Percentiles rank a stretch among this genome's conserved stretches.
phyloP scores from a whole-genome alignment of 2,888 invertebrate genomes.

The Drosophila kanekoi region DNA sequence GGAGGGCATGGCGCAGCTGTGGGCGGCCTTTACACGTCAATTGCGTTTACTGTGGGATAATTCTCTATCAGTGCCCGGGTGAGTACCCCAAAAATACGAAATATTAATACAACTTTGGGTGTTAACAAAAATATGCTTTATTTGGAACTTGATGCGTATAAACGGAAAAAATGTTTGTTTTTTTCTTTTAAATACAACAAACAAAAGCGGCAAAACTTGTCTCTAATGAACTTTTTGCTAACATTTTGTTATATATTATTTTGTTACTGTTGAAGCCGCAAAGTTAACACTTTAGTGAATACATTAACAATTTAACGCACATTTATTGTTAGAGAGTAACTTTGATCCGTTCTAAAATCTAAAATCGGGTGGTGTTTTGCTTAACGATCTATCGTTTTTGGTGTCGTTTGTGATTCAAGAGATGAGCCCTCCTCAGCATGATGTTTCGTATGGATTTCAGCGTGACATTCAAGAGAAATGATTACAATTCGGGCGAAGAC shows the following conservation, averaged over 20 bases:
- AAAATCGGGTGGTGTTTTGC: slow-evolving; percentile 49
- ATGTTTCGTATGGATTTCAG: slow-evolving; percentile 8
- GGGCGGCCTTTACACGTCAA: slow-evolving; percentile 97
- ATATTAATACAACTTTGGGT: background rate
- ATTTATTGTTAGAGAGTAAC: slow-evolving; percentile 60
- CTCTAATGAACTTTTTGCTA: slow-evolving; percentile 53
- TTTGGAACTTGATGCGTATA: slow-evolving; percentile 61
- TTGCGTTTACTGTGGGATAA: slow-evolving; percentile 96
- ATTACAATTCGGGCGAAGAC: too few species aligned
- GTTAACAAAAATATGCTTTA: slow-evolving; percentile 80
- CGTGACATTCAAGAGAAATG: slow-evolving; percentile 7
- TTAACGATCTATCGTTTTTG: slow-evolving; percentile 34
- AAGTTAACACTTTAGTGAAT: slow-evolving; percentile 63
- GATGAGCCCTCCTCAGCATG: slow-evolving; percentile 22
- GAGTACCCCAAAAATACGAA: slow-evolving; percentile 85
- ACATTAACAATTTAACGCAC: slow-evolving; percentile 69
- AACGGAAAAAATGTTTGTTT: slow-evolving; percentile 30
- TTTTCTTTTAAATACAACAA: slow-evolving; percentile 14
- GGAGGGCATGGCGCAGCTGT: slow-evolving; percentile 92
- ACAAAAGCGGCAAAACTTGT: slow-evolving; percentile 21
- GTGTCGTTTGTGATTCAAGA: slow-evolving; percentile 23
- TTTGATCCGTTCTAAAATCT: slow-evolving; percentile 54
- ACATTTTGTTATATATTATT: slow-evolving; percentile 31
- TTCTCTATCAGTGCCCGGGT: slow-evolving; percentile 92
- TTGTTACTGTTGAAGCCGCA: slow-evolving; percentile 70